These are phyloP conservation scores for Caenorhabditis afra DNA, from an alignment of 2,888 invertebrate species.

Conservation along the genomic window DNA sequence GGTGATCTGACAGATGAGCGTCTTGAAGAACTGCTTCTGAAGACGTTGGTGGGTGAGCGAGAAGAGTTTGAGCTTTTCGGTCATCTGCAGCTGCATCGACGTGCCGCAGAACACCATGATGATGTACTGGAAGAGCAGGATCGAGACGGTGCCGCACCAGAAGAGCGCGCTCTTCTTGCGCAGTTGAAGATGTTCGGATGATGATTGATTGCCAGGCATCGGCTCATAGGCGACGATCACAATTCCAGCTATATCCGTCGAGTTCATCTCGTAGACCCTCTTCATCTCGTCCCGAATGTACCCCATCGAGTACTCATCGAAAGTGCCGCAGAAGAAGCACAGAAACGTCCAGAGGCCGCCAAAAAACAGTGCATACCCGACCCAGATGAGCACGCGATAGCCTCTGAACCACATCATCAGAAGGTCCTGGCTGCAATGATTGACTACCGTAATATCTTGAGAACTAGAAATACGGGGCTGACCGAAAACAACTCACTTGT, in stretches of 20 bases:
- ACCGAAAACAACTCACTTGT: conserved; percentile 20
- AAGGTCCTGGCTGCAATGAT: neutral
- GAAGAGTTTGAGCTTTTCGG: conserved; percentile 10
- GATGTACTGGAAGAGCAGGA: conserved; percentile 27
- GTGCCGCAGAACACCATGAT: conserved; percentile 26
- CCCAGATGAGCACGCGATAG: neutral
- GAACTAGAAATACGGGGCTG: no score
- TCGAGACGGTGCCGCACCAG: conserved; percentile 31
- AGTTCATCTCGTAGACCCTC: conserved; percentile 26
- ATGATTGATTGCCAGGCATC: no score
- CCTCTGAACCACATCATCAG: conserved; percentile 4
- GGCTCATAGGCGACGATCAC: conserved; percentile 42
- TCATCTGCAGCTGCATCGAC: conserved; percentile 18
- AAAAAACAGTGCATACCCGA: neutral
- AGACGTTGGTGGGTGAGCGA: conserved; percentile 23
- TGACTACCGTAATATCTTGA: no score
- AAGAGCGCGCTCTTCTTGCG: conserved; percentile 18
- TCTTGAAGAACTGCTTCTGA: conserved; percentile 40
- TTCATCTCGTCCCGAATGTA: conserved; percentile 30
- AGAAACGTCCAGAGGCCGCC: neutral
- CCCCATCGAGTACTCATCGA: neutral
- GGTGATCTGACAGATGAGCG: conserved; percentile 23
- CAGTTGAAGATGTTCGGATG: conserved; percentile 2
- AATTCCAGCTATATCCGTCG: conserved; percentile 28
- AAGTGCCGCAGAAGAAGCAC: neutral